phyloP scores from a whole-genome alignment of 2,888 invertebrate species.

The Neoascia interrupta region DNA sequence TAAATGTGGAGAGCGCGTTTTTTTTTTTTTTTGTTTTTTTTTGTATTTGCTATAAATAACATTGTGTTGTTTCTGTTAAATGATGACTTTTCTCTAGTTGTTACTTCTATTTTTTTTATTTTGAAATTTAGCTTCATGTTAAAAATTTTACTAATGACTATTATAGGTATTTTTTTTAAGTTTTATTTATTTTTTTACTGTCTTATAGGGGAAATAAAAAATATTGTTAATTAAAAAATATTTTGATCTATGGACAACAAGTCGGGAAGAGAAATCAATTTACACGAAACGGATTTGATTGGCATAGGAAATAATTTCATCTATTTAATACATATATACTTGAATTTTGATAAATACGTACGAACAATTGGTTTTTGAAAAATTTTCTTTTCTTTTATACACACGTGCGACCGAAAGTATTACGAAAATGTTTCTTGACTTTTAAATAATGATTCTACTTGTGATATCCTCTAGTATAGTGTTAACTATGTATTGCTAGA shows the following conservation, averaged over 20 bases:
- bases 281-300: constrained; percentile 57
- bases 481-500: constrained; percentile 13
- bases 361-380: constrained; percentile 48
- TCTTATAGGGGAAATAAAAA: too few relatives aligned
- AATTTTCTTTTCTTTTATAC: constrained; percentile 9
- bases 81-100: constrained; percentile 42
- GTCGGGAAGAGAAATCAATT: constrained; percentile 50
- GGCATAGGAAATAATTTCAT: constrained; percentile 41
- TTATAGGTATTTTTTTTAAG: constrained; percentile 43
- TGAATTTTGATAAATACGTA: constrained; percentile 48
- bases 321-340: constrained; percentile 28
- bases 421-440: neutral
- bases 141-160: constrained; percentile 66
- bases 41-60: constrained; percentile 58
- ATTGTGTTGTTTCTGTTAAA: constrained; percentile 60
- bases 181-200: constrained; percentile 14
- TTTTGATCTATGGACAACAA: constrained; percentile 47
- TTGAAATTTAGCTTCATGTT: constrained; percentile 53
- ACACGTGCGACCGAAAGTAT: neutral
- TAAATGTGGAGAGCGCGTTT: constrained; percentile 59
- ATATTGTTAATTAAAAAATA: too few relatives aligned
- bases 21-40: constrained; percentile 37
- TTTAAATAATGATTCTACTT: constrained; percentile 20
- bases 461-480: constrained; percentile 21
- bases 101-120: constrained; percentile 28